Evolutionary conservation across 2,888 invertebrate genomes (phyloP), one percentile per base, ranked within the genome.

Genomic region (Dorcus hopei): DNA sequence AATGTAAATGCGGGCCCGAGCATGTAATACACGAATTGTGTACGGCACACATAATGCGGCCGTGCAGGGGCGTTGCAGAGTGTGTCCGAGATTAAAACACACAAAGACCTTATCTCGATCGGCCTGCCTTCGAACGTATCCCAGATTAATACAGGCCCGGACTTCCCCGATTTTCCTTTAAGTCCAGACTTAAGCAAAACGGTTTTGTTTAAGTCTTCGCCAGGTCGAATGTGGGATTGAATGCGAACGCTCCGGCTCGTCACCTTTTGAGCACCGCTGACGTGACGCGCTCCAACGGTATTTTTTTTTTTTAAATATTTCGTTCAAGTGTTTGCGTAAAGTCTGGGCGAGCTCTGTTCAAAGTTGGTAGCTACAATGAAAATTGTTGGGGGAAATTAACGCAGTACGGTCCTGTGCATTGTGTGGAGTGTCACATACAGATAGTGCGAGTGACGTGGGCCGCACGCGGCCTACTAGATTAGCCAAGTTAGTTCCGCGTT

Each of bases 61-160:
- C 51, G 42, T 49, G 66, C 66, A 66, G 61, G 66, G 60, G 61
- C 61, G 61, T 67, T 68, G 66, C 66, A 71, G 70, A 71, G 74
- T 70, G 75, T 75, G 77, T 67, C 70, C 61, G 73, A 77, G 77
- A 77, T 77, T 77, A 77, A 69, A 69, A 66, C 63, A 65, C 70
- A 75, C 73, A 75, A 75, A 70, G 66, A 65, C 59, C 68, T 68
- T 76, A 74, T 76, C 74, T 73, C 66, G 74, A 75, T 75, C 72
- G 68, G 55, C 14, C 48, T 52, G 49, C 48, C 57, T 42, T 53
- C 51, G 45, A 19, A 14, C 39, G 47, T 54, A 48, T 47, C 23
- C 23, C 48, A 40, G 61, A 61, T 63, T 59, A 49, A 38, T 16
- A 8, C 62, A 59, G 64, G 47, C 40, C 38, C 47, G 62, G 45